These are phyloP conservation scores for Chelonia mydas DNA, from an alignment of 2,797 vertebrate species.

Conservation along the genomic window DNA sequence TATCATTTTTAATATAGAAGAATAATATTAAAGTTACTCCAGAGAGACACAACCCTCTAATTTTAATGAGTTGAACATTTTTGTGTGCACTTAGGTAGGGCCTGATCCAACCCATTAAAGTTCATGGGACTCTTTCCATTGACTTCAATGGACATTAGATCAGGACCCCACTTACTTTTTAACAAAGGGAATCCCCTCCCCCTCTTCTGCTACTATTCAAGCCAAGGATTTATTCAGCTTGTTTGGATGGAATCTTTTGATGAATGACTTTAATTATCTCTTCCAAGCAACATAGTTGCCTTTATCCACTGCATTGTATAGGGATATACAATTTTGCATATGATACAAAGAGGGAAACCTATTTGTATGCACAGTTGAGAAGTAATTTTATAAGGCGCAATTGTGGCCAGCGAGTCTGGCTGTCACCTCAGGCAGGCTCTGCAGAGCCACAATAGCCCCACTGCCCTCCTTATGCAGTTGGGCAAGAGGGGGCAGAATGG, in stretches of 20 bases:
- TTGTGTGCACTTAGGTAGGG: background rate
- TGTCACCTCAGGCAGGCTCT: conserved; percentile 9
- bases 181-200: background rate
- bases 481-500: background rate
- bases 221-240: conserved; percentile 23
- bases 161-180: background rate
- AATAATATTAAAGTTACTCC: background rate
- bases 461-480: conserved; percentile 9
- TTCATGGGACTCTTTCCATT: conserved; percentile 27
- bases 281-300: conserved; percentile 1
- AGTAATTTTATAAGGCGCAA: background rate
- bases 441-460: conserved; percentile 16
- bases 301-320: background rate
- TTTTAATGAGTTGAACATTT: background rate
- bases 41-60: background rate
- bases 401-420: conserved; percentile 21
- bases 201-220: background rate
- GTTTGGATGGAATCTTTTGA: background rate
- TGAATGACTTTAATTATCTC: background rate
- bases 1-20: background rate
- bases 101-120: conserved; percentile 36
- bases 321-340: rapidly evolving
- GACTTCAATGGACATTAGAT: background rate
- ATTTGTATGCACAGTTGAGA: background rate
- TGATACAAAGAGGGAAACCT: background rate